phyloP scores from a whole-genome alignment of 2,113 vertebrate species.

The Labrus mixtus region DNA sequence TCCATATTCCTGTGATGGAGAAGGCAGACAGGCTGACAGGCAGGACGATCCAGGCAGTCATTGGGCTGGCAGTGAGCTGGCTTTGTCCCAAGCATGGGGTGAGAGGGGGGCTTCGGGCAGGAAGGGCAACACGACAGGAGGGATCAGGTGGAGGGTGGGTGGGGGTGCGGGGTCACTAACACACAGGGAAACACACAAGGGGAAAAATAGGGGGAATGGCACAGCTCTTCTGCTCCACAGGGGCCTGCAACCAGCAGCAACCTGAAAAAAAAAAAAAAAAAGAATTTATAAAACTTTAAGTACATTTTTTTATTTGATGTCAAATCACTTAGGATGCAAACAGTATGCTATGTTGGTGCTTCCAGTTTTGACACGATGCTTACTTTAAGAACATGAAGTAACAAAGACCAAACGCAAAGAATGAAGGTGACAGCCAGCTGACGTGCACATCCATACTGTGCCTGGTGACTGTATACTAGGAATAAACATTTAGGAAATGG shows the following conservation, averaged over 20 bases:
- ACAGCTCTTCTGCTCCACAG: slow-evolving; percentile 70
- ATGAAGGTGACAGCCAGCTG: not conserved
- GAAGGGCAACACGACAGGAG: slow-evolving; percentile 59
- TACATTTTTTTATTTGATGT: no score
- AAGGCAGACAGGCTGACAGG: slow-evolving; percentile 94
- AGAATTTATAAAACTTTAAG: not conserved
- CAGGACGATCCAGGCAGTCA: slow-evolving; percentile 96
- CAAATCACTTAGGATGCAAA: not conserved
- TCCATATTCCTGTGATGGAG: slow-evolving; percentile 97
- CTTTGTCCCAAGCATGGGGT: slow-evolving; percentile 84
- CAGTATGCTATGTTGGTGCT: no score
- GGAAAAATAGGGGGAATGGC: slow-evolving; percentile 65
- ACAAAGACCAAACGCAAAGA: not conserved
- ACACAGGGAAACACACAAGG: slow-evolving; percentile 73
- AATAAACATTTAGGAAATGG: no score
- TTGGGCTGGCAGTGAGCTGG: slow-evolving; percentile 87
- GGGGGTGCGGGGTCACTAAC: slow-evolving; percentile 73
- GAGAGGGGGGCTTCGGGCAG: slow-evolving; percentile 70
- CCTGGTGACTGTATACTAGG: no score
- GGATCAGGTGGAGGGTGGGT: slow-evolving; percentile 58
- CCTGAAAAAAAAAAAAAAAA: slow-evolving; percentile 29
- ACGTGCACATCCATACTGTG: not conserved
- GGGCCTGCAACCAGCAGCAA: slow-evolving; percentile 67
- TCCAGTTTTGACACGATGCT: no score
- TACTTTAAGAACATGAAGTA: no score